Evolutionary conservation across 2,113 vertebrate species (phyloP), one percentile per base, ranked within the genome.

Genomic region (Chelonoidis abingdonii): DNA sequence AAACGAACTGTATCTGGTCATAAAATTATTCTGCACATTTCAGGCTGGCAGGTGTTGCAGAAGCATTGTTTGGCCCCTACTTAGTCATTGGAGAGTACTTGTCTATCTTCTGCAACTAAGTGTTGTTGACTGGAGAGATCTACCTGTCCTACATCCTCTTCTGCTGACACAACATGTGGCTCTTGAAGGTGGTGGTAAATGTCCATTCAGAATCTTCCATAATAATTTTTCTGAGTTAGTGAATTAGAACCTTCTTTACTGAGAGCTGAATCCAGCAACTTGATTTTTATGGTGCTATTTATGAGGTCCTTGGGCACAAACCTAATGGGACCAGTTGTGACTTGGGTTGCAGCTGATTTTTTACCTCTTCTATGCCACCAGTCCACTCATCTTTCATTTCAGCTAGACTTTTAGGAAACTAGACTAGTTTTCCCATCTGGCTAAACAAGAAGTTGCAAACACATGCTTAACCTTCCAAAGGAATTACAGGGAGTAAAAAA

Each of bases 21-120:
- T 24, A 75, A 88, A 35, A 50, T 41, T 13, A 57, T n/a, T 0
- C 89, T 87, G 86, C 65, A 82, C 31, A 54, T 89, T 16, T 41
- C 5, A 24, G 22, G 4, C 80, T 79, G 35, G 17, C 8, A 57
- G 21, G 24, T 49, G 9, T 1, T 76, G 31, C 1, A 2, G 4
- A 78, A 8, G 22, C n/a, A 86, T 10, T 44, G 21, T 35, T 94
- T 0, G 1, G 19, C 29, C 85, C 2, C 1, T 49, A 14, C 0
- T 1, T 10, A 5, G 3, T 65, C 38, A 44, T 2, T 72, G 10
- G 24, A 78, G 57, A 93, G 31, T n/a, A n/a, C 76, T 84, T 83
- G 35, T 80, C 8, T 50, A 11, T 91, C 11, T 16, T 44, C 24
- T 44, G 12, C 22, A 44, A 25, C 3, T 25, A 76, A 2, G 11